Evolutionary conservation across 1,140 invertebrate species (phyloP).

Genomic region (Geopemphigus sp.): DNA sequence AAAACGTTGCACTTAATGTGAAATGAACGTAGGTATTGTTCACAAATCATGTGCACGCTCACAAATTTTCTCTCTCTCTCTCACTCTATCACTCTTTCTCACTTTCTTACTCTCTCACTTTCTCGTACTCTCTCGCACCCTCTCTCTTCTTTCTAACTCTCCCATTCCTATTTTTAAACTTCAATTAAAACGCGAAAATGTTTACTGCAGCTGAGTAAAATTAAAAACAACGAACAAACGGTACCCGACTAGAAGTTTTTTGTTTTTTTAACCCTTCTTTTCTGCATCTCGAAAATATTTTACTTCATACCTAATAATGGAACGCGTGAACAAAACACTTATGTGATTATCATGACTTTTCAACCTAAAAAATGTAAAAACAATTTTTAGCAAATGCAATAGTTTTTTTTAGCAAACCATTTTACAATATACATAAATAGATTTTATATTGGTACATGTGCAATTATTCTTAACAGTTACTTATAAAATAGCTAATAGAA

Average conservation of each 20-base stretch:
- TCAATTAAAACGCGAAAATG: neutral
- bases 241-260: neutral
- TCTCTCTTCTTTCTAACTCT: too few relatives aligned
- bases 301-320: neutral
- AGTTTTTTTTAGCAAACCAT: neutral
- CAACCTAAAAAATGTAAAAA: neutral
- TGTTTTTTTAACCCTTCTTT: neutral
- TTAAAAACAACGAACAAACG: neutral
- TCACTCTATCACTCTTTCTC: too few relatives aligned
- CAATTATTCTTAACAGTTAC: neutral
- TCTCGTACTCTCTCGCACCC: too few relatives aligned
- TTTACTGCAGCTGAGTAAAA: neutral
- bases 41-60: too few relatives aligned
- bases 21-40: too few relatives aligned
- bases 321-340: neutral
- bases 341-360: neutral
- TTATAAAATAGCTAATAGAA: neutral
- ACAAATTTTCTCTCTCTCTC: too few relatives aligned
- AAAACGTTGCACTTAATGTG: neutral
- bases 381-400: neutral
- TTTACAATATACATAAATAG: neutral
- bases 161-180: neutral
- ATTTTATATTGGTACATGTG: neutral
- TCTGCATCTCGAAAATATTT: neutral
- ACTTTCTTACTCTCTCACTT: too few relatives aligned